Evolutionary conservation across 2,888 invertebrate genomes (phyloP).

Genomic region (Cephus spinipes): DNA sequence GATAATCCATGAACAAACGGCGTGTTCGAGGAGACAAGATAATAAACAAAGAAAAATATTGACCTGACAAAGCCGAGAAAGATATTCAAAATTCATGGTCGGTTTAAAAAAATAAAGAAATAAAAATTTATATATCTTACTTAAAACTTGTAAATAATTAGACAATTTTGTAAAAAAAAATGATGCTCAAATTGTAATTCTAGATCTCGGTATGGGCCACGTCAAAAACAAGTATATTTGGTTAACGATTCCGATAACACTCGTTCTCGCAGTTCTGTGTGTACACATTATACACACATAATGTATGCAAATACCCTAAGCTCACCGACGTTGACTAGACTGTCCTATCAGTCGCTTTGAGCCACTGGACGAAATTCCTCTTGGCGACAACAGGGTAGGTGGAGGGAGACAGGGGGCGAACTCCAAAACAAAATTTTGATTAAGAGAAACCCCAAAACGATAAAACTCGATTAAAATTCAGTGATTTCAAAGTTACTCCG

Average conservation of each 20-base stretch:
- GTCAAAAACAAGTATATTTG: constrained; percentile 47
- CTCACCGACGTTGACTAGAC: background rate
- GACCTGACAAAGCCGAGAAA: too few relatives aligned
- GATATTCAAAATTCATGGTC: background rate
- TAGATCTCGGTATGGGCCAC: background rate
- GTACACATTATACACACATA: too few relatives aligned
- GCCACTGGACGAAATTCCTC: background rate
- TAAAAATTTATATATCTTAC: too few relatives aligned
- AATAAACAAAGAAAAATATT: background rate
- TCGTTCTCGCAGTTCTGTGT: background rate
- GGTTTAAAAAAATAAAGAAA: background rate
- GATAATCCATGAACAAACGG: background rate
- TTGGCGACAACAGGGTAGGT: background rate
- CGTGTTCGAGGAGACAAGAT: background rate
- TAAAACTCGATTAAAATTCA: background rate
- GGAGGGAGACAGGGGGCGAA: too few relatives aligned
- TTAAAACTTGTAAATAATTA: background rate
- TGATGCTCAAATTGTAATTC: background rate
- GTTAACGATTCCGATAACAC: constrained; percentile 41
- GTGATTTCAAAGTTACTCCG: background rate
- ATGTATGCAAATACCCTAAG: background rate
- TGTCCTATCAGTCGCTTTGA: background rate
- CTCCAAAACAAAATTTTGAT: too few relatives aligned
- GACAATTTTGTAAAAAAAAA: background rate
- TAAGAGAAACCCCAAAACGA: background rate